Conservation (phyloP, 2,888 invertebrate species). For the Rosalia funebris region DNA sequence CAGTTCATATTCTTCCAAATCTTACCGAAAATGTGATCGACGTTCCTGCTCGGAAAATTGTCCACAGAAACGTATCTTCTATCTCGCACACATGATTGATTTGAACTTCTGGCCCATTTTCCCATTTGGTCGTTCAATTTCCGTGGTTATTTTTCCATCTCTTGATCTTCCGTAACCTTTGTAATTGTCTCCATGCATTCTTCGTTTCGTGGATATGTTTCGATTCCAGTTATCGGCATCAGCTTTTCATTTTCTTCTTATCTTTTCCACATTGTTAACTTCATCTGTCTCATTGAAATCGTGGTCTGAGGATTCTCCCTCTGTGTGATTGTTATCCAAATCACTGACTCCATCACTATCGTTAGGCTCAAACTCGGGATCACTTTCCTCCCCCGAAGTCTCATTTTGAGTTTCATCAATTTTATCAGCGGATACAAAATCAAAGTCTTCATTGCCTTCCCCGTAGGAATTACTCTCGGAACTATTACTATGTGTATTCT, state of each 20-base stretch:
- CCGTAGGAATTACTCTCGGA: no score
- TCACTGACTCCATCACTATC: no score
- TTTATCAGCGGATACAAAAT: no score
- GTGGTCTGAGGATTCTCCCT: slow-evolving; percentile 1
- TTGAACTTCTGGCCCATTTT: no score
- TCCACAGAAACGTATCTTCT: neutral
- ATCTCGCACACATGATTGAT: no score
- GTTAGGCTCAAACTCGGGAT: no score
- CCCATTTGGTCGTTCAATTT: slow-evolving; percentile 11
- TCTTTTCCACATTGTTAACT: neutral
- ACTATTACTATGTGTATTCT: no score
- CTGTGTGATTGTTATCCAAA: no score
- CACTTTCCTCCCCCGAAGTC: no score
- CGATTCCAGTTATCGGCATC: slow-evolving; percentile 4
- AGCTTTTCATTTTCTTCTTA: slow-evolving; percentile 10
- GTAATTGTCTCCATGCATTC: slow-evolving; percentile 6
- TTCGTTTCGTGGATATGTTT: slow-evolving; percentile 12
- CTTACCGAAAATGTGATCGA: slow-evolving; percentile 3
- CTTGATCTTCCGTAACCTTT: slow-evolving; percentile 18
- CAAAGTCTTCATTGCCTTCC: no score
- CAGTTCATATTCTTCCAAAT: slow-evolving; percentile 21
- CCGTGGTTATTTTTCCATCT: slow-evolving; percentile 8
- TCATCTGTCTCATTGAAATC: no score
- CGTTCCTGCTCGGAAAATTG: slow-evolving; percentile 3
- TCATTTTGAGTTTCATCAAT: no score